A percentile compares a stretch with the other conserved stretches of the same genome.
Conservation (phyloP, 2,113 vertebrate genomes). For the Colius striatus region DNA sequence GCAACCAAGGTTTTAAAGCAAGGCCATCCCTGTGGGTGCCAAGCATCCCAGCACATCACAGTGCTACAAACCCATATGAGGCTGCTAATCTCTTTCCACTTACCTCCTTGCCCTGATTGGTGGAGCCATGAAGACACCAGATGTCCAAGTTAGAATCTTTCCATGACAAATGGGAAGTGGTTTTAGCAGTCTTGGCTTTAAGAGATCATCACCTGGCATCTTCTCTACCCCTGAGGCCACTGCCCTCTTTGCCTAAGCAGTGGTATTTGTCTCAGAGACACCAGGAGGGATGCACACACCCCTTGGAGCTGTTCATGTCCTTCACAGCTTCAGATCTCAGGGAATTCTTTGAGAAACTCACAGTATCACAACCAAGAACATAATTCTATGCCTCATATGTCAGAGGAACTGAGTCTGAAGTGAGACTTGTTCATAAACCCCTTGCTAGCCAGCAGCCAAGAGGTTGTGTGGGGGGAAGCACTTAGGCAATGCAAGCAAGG, state of each 20-base stretch:
- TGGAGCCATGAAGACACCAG: background rate
- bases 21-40: background rate
- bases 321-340: background rate
- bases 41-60: background rate
- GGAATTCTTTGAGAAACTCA: background rate
- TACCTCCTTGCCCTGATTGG: no score
- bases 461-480: background rate
- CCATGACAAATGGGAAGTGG: background rate
- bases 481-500: background rate
- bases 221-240: background rate
- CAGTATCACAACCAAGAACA: background rate
- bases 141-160: background rate
- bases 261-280: background rate
- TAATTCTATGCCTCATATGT: background rate
- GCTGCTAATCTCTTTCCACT: background rate
- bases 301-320: background rate
- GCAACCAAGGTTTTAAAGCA: background rate
- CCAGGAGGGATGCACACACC: background rate
- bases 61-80: rapidly evolving
- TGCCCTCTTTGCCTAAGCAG: background rate
- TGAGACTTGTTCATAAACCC: background rate
- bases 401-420: background rate
- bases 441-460: background rate
- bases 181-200: background rate
- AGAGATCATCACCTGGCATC: background rate